Base-by-base conservation (phyloP, 2,113 vertebrate genomes). In the Apus apus region DNA sequence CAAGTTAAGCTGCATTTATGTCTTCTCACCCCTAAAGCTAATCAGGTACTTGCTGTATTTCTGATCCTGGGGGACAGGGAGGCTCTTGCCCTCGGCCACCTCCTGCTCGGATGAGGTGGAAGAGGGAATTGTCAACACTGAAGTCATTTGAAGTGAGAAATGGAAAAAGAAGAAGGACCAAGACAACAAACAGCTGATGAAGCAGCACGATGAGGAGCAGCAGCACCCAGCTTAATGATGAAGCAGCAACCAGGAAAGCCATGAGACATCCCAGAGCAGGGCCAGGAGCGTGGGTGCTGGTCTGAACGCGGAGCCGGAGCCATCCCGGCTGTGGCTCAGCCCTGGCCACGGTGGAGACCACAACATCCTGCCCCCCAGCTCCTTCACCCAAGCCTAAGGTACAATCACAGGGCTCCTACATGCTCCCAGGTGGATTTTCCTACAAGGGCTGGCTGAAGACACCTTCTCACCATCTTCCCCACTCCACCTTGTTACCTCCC, bases 361-460 rank as follows among this genome's bases (percentile, higher is more conserved):
- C 46, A 46, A 46, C 46, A 17, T 19, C 46, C 46, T 19, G 19
- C 46, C 32, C 40, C 50, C 29, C 65, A 25, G 1, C 21, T 18
- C 53, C 64, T 18, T 30, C 54, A 32, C 19, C 46, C 10, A 2
- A 2, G 4, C 1, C 0, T 1, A 2, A 45, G 7, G 27, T 3
- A 13, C 30, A 7, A 3, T 4, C n/a, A 25, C 1, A n/a, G 36
- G 68, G 48, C 51, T 38, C 1, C 8, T 30, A 29, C n/a, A 6
- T 12, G 64, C 54, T 87, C 65, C 1, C 11, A 53, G 58, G 64
- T 53, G 40, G 60, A n/a, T 62, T 3, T 40, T 16, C 13, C 58
- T 46, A 17, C 36, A 26, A 90, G n/a, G 0, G 3, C 26, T 10
- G 32, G 34, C 34, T 72, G 32, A 11, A 46, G 11, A 29, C 82